phyloP scores from a whole-genome alignment of 2,113 vertebrate species.

The Hemibagrus wyckioides region DNA sequence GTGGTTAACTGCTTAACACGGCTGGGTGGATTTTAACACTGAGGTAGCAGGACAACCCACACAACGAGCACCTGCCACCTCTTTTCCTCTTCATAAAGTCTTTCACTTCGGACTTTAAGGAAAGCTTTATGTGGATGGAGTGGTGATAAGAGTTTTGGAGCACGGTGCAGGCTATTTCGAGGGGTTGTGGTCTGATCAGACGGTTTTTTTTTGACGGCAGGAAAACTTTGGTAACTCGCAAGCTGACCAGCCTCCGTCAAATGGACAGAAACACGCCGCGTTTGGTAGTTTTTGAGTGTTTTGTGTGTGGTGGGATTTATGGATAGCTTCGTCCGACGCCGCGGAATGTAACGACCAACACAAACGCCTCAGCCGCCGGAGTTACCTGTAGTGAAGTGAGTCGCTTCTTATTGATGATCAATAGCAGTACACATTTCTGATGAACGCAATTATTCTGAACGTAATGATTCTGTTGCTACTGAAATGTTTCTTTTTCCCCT shows the following conservation, averaged over 20 bases:
- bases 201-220: conserved; percentile 2
- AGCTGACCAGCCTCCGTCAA: neutral
- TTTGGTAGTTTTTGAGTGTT: conserved; percentile 15
- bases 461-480: neutral
- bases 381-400: conserved; percentile 60
- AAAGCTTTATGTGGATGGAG: conserved; percentile 35
- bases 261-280: conserved; percentile 37
- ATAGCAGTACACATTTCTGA: neutral
- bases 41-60: conserved; percentile 47
- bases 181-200: conserved; percentile 23
- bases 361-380: conserved; percentile 31
- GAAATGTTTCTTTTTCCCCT: neutral
- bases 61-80: conserved; percentile 36
- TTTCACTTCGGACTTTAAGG: conserved; percentile 26
- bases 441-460: too few relatives aligned
- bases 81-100: conserved; percentile 20
- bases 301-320: conserved; percentile 27
- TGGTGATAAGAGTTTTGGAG: conserved; percentile 32
- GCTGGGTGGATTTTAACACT: conserved; percentile 51
- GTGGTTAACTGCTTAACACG: conserved; percentile 59
- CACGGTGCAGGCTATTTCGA: neutral
- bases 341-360: conserved; percentile 55
- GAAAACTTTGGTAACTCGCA: conserved; percentile 48
- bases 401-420: conserved; percentile 23
- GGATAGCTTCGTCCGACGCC: conserved; percentile 38